phyloP scores from a whole-genome alignment of 2,888 invertebrate species.

The Pheosia tremula region DNA sequence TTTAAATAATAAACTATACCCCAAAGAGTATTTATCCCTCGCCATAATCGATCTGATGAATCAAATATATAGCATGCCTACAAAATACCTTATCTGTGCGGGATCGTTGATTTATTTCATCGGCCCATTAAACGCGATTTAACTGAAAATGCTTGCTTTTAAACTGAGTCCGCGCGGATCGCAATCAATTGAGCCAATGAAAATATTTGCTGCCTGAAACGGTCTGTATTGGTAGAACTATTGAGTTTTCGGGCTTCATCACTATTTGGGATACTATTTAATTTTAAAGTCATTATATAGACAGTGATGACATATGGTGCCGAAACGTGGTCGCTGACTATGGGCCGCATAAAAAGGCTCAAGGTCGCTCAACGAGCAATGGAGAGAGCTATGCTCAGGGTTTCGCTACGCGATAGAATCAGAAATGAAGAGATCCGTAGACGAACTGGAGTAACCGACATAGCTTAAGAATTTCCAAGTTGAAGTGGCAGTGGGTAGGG shows the following conservation, averaged over 20 bases:
- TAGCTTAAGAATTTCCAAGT: too few species aligned
- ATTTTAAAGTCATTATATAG: too few species aligned
- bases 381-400: too few species aligned
- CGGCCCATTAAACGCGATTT: constrained; percentile 47
- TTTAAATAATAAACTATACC: background rate
- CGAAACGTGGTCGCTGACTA: too few species aligned
- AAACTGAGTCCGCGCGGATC: constrained; percentile 38
- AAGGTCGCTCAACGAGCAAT: too few species aligned
- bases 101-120: constrained; percentile 39
- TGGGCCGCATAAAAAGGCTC: too few species aligned
- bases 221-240: constrained; percentile 5
- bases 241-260: background rate
- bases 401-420: too few species aligned
- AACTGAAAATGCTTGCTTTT: constrained; percentile 43
- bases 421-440: too few species aligned
- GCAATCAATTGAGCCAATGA: constrained; percentile 43
- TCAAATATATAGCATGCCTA: background rate
- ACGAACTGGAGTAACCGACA: too few species aligned
- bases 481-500: too few species aligned
- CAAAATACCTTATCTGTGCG: constrained; percentile 7
- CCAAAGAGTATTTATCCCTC: background rate
- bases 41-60: background rate
- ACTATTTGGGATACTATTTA: too few species aligned
- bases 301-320: too few species aligned
- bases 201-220: constrained; percentile 32